These are phyloP conservation scores for Drosophila equinoxialis DNA, from an alignment of 1,140 invertebrate genomes.

Conservation along the genomic window DNA sequence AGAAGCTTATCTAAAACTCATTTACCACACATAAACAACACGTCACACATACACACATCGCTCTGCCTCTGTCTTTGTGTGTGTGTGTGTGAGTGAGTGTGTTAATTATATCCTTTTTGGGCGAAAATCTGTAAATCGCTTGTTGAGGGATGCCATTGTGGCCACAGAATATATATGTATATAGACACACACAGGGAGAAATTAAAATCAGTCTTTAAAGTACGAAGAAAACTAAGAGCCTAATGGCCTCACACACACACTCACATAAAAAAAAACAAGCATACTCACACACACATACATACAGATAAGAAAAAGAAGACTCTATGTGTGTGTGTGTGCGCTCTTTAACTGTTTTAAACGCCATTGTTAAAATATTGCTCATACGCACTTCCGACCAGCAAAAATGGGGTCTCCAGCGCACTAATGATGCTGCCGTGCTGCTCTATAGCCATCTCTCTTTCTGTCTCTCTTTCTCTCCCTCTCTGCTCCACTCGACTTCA, in stretches of 20 bases:
- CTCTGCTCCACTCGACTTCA: not conserved
- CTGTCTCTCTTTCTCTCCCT: not conserved
- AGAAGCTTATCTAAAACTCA: slow-evolving; percentile 48
- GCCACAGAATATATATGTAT: slow-evolving; percentile 32
- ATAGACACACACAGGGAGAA: slow-evolving; percentile 20
- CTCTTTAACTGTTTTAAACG: slow-evolving; percentile 81
- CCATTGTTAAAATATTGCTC: slow-evolving; percentile 82
- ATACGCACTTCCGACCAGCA: slow-evolving; percentile 73
- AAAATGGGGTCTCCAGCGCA: slow-evolving; percentile 74
- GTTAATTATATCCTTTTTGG: slow-evolving; percentile 73
- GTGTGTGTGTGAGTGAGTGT: slow-evolving; percentile 19
- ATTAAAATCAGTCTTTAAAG: slow-evolving; percentile 77
- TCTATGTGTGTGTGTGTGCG: slow-evolving; percentile 34
- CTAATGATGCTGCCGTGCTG: slow-evolving; percentile 67
- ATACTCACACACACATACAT: slow-evolving; percentile 40
- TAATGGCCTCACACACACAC: slow-evolving; percentile 62
- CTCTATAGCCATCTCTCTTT: slow-evolving; percentile 29
- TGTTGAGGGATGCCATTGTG: slow-evolving; percentile 53
- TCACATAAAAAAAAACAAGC: slow-evolving; percentile 13
- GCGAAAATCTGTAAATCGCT: slow-evolving; percentile 37
- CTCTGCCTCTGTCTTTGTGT: not conserved
- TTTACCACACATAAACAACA: slow-evolving; percentile 36
- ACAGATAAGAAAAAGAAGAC: slow-evolving; percentile 36
- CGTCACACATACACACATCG: slow-evolving; percentile 1
- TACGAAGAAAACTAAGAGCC: slow-evolving; percentile 61